These are phyloP conservation scores for Labeo rohita DNA, from an alignment of 2,113 vertebrate species.

Conservation along the genomic window DNA sequence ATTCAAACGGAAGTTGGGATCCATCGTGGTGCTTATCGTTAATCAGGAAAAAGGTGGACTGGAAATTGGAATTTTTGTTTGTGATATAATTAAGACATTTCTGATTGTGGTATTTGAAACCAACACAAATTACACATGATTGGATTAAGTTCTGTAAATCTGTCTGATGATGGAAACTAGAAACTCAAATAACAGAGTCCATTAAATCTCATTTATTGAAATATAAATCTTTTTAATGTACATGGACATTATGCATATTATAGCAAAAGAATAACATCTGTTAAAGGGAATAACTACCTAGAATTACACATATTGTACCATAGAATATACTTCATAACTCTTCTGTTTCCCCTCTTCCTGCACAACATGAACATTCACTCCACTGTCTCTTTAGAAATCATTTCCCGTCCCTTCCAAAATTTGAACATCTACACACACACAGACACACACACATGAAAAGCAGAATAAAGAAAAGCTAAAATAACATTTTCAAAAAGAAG, in stretches of 20 bases:
- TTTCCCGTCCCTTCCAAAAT: slow-evolving; percentile 51
- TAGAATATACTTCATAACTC: slow-evolving; percentile 73
- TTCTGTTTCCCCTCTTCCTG: slow-evolving; percentile 45
- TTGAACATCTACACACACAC: slow-evolving; percentile 39
- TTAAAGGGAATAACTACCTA: slow-evolving; percentile 71
- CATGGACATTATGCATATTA: slow-evolving; percentile 75
- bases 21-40: no score
- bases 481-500: slow-evolving; percentile 30
- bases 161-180: no score
- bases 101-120: no score
- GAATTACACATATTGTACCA: slow-evolving; percentile 74
- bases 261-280: slow-evolving; percentile 69
- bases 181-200: slow-evolving; percentile 40
- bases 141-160: no score
- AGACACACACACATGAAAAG: slow-evolving; percentile 42
- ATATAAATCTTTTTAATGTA: slow-evolving; percentile 84
- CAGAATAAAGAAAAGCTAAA: slow-evolving; percentile 42
- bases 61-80: no score
- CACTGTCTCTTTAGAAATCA: slow-evolving; percentile 74
- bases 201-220: slow-evolving; percentile 82
- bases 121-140: no score
- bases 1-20: no score
- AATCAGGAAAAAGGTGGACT: no score
- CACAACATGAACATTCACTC: slow-evolving; percentile 74
- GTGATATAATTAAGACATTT: no score